Evolutionary conservation across 1,140 invertebrate genomes (phyloP).

Genomic region (Ylistrum balloti): DNA sequence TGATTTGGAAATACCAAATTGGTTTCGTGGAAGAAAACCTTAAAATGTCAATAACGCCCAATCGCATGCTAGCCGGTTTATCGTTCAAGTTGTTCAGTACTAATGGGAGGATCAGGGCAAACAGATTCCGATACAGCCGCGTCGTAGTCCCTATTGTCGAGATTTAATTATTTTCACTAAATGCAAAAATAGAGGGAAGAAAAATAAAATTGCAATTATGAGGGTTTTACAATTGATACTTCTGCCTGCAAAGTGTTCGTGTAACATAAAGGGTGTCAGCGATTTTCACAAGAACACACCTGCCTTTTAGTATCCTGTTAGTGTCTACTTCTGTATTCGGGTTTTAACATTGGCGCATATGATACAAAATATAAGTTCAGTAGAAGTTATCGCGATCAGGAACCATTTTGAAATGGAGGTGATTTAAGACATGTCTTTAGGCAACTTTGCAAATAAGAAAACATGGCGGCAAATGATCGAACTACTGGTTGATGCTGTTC

Average conservation of each 20-base stretch:
- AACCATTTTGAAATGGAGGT: no score
- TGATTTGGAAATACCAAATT: conserved; percentile 31
- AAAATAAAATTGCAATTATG: not conserved
- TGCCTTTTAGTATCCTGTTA: not conserved
- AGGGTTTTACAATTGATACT: not conserved
- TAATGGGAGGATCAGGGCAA: not conserved
- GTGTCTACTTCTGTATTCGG: not conserved
- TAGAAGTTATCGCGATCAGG: no score
- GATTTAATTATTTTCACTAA: conserved; percentile 20
- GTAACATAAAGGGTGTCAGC: no score
- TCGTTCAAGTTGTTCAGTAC: not conserved
- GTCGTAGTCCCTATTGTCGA: not conserved
- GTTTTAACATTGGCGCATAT: no score
- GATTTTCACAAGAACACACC: not conserved
- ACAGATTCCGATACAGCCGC: not conserved
- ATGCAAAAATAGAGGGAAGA: not conserved
- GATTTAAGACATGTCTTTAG: no score
- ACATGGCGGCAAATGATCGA: no score
- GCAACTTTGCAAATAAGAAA: no score
- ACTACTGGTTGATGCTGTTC: no score
- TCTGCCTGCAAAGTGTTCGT: not conserved
- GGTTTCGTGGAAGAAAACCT: conserved; percentile 33
- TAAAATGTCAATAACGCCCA: conserved; percentile 18
- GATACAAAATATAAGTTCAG: no score
- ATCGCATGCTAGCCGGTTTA: not conserved